Base-by-base conservation (phyloP, 2,113 vertebrate species). In the Entelurus aequoreus region DNA sequence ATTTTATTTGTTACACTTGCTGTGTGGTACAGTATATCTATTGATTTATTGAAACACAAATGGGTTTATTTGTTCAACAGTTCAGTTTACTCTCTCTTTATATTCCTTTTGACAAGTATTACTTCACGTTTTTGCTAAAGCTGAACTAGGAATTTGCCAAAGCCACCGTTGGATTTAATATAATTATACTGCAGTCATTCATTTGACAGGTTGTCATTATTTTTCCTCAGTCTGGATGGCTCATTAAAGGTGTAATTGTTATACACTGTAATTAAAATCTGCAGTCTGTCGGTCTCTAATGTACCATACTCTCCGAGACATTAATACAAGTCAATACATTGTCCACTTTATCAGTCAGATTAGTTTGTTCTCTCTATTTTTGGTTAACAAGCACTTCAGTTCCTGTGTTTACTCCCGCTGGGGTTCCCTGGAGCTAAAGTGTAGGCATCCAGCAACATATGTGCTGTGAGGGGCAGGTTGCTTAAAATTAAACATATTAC, bases 201-300 rank as follows among this genome's bases (percentile, higher is more conserved):
- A 50, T 66, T 68, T 59, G 59, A 66, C 59, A 69, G 60, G 50
- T 61, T 13, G 47, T 68, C 21, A 63, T 77, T 77, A 54, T 48
- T 51, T 55, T 46, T 68, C n/a, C 40, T 72, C 53, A 15, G 42
- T 58, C 11, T 28, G 28, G 28, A 28, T 28, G 69, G 69, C 55
- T 70, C 57, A 67, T 67, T 65, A 61, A n/a, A 52, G 61, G 70
- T 72, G 38, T 72, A 65, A 77, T 71, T 69, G 63, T 66, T 69
- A 71, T 62, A 57, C n/a, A 21, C 28, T 54, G 61, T 38, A 42
- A 76, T 62, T 63, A 69, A 76, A 59, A 78, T 44, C 52, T 63
- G 12, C 9, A 14, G 53, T 60, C 60, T 60, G 60, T 62, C 63
- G 60, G 37, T 47, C 2, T 13, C 56, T 19, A 14, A 63, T 36